A percentile compares a stretch with the other conserved stretches of the same genome.
Conservation (phyloP, 2,797 vertebrate species). For the Megaceryle alcyon region DNA sequence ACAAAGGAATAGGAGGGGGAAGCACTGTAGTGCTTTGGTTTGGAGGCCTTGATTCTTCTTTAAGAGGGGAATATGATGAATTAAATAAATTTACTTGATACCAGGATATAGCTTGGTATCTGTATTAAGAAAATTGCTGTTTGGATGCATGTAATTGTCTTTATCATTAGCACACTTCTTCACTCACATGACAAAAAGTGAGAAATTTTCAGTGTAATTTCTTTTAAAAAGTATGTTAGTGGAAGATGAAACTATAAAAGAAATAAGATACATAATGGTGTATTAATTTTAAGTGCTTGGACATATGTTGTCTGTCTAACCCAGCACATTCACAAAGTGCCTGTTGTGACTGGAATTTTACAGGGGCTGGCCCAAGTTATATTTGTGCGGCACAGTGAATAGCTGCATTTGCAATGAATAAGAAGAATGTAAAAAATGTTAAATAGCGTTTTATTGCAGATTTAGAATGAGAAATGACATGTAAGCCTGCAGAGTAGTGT, state of each 20-base stretch:
- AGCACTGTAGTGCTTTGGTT: not conserved
- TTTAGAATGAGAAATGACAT: slow-evolving; percentile 48
- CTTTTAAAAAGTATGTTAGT: not conserved
- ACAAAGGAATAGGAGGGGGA: not conserved
- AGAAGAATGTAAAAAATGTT: slow-evolving; percentile 66
- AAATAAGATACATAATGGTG: slow-evolving; percentile 18
- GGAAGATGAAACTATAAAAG: not conserved
- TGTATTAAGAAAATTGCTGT: not conserved
- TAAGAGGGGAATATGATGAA: not conserved
- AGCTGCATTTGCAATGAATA: slow-evolving; percentile 24
- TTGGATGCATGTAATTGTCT: not conserved
- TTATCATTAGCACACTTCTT: not conserved
- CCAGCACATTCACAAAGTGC: not conserved
- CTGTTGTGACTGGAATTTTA: slow-evolving; percentile 24
- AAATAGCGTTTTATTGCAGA: slow-evolving; percentile 51
- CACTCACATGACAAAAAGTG: not conserved
- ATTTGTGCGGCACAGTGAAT: slow-evolving; percentile 27
- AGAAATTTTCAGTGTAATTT: not conserved
- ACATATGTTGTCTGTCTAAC: not conserved
- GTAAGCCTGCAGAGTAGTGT: not conserved
- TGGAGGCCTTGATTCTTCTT: not conserved
- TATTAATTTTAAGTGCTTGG: not conserved
- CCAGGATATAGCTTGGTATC: not conserved
- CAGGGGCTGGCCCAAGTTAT: not conserved
- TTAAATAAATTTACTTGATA: not conserved